A percentile compares a stretch with the other conserved stretches of the same genome.
Conservation (phyloP, 2,113 vertebrate species). For the Podocnemis expansa region DNA sequence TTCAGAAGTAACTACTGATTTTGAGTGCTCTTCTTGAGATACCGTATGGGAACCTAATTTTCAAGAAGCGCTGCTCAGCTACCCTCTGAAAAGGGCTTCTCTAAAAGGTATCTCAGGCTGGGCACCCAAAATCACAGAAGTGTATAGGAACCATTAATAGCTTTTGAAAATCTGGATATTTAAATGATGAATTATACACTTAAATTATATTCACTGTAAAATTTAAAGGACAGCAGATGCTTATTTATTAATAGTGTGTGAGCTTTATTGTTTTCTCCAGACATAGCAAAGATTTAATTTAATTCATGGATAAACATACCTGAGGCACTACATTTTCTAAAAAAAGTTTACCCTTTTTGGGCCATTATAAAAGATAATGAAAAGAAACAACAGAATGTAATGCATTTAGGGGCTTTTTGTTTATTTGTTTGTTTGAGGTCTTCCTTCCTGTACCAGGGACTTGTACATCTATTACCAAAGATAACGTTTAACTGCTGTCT, state of each 20-base stretch:
- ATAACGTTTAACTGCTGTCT: not conserved
- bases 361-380: slow-evolving; percentile 57
- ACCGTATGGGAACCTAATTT: not conserved
- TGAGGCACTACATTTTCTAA: slow-evolving; percentile 61
- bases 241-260: slow-evolving; percentile 20
- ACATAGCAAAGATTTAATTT: slow-evolving; percentile 26
- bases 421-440: slow-evolving; percentile 32
- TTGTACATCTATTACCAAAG: slow-evolving; percentile 25
- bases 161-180: not conserved
- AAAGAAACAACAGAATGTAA: slow-evolving; percentile 45
- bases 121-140: slow-evolving; percentile 10
- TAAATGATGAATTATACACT: not conserved
- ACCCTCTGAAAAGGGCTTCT: slow-evolving; percentile 32
- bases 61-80: slow-evolving; percentile 32
- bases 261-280: not conserved
- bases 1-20: not conserved
- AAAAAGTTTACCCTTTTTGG: slow-evolving; percentile 54
- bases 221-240: slow-evolving; percentile 52
- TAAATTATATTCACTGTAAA: not conserved
- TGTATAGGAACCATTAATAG: not conserved
- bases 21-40: not conserved
- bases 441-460: slow-evolving; percentile 35
- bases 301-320: slow-evolving; percentile 39
- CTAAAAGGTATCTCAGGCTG: not conserved
- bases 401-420: slow-evolving; percentile 21